Evolutionary conservation across 1,140 invertebrate species (phyloP), one percentile per base, ranked within the genome.

Genomic region (Lasaia peninsularis): DNA sequence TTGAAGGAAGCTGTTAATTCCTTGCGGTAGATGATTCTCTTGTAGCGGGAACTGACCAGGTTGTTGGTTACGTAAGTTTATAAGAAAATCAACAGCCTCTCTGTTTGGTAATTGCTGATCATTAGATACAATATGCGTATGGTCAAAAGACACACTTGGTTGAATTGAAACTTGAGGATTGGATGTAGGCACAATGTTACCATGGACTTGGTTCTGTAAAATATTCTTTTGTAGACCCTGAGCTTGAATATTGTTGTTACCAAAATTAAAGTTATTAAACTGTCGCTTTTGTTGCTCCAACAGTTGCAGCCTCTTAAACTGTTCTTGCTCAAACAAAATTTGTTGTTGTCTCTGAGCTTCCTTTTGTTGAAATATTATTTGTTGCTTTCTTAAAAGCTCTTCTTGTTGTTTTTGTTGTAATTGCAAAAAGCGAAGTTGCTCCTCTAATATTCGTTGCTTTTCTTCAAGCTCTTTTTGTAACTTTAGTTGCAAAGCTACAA

Each of bases 371-470:
- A 91, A 85, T 48, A 92, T 80, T 57, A 92, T 71, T 57, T 93
- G 91, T 69, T 93, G 91, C 63, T 93, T 91, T 61, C 92, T 78
- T 9, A 94, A 81, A 55, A 93, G 86, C 63, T 94, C 92, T 35
- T 94, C 92, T 66, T 94, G 93, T 69, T 94, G 92, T 54, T 91
- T 90, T 70, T 94, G 93, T 69, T 94, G 93, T 14, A 92, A 88
- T 71, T 94, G 93, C 16, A 94, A 74, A 44, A 92, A 87, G 5
- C 83, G 90, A 16, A 95, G 83, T 71, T 95, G 93, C 62, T 94
- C 92, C 70, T 95, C 93, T 20, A 95, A 71, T 16, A 92, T 75
- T 37, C 91, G 89, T 71, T 95, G 93, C 60, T 94, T 94, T 67
- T 94, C 91, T 70, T 94, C 92, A 9, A 93, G 66, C 58, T 92